Base-by-base conservation (phyloP, 2,797 vertebrate genomes). In the Rousettus madagascariensis region DNA sequence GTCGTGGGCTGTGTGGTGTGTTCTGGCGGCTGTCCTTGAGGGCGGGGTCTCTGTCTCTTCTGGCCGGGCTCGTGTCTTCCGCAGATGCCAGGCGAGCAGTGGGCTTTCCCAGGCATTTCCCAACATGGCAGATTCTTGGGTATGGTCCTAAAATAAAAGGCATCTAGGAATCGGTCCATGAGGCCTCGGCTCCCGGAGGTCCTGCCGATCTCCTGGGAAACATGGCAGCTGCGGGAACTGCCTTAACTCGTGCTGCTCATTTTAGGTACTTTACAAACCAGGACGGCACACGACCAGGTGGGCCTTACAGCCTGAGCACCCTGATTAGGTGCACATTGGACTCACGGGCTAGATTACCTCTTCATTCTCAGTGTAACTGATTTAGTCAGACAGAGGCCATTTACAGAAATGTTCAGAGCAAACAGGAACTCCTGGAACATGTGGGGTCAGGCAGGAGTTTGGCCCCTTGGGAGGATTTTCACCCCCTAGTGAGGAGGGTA, bases 1-100 rank as follows among this genome's bases (percentile, higher is more conserved):
- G 6, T 43, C 17, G 0, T 5, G 9, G 24, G 22, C 16, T 0
- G n/a, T 5, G 19, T 12, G 12, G 5, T 8, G 41, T 71, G 49
- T 12, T 15, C 33, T 12, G 24, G 6, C 3, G 7, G 5, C 68
- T 28, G 38, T 30, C 38, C 72, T 41, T 8, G 3, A 16, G 30
- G 77, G 22, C 20, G 61, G 80, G 33, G 6, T 55, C 41, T 28
- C 22, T 3, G 33, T 22, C 43, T 77, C 46, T 33, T 43, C 59
- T 1, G 1, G 17, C 33, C 53, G 36, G 66, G 15, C 57, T 36
- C 2, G 49, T 30, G 10, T 69, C 46, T 38, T 20, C 24, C 30
- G 17, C 53, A 75, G 12, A 30, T 41, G 11, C 53, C 36, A 0
- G 12, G n/a, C 7, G 88, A 79, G 59, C 63, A 19, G 87, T 43